Evolutionary conservation across 2,797 vertebrate genomes (phyloP).

Genomic region (Lates japonicus): DNA sequence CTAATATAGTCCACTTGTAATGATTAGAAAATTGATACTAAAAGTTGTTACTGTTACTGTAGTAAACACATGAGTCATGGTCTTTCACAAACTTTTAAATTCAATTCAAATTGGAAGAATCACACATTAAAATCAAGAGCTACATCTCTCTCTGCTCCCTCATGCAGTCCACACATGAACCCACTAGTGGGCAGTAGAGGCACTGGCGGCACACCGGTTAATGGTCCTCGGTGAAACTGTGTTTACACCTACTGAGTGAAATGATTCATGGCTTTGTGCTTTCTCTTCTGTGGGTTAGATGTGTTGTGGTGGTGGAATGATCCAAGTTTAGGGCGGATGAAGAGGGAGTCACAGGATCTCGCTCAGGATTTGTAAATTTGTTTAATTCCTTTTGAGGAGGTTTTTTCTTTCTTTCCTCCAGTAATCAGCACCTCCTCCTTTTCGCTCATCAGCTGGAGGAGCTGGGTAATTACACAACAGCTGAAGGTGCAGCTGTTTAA

Average conservation of each 20-base stretch:
- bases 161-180: constrained; percentile 37
- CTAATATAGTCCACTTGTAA: neutral
- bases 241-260: constrained; percentile 34
- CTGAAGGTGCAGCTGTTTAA: constrained; percentile 68
- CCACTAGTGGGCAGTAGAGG: constrained; percentile 81
- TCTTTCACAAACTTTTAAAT: neutral
- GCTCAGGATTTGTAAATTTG: constrained; percentile 64
- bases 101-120: neutral
- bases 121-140: neutral
- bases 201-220: constrained; percentile 7
- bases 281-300: constrained; percentile 26
- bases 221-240: constrained; percentile 21
- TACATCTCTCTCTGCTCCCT: neutral
- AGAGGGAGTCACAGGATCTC: constrained; percentile 55
- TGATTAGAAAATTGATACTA: neutral
- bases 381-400: constrained; percentile 53
- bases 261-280: constrained; percentile 47
- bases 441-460: constrained; percentile 47
- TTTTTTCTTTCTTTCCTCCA: constrained; percentile 49
- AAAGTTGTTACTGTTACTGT: neutral
- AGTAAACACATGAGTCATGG: neutral
- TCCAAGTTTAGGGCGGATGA: constrained; percentile 41
- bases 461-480: constrained; percentile 60
- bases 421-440: constrained; percentile 57
- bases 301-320: constrained; percentile 34